Evolutionary conservation across 2,113 vertebrate species (phyloP).

Genomic region (Psammodynastes pulverulentus): DNA sequence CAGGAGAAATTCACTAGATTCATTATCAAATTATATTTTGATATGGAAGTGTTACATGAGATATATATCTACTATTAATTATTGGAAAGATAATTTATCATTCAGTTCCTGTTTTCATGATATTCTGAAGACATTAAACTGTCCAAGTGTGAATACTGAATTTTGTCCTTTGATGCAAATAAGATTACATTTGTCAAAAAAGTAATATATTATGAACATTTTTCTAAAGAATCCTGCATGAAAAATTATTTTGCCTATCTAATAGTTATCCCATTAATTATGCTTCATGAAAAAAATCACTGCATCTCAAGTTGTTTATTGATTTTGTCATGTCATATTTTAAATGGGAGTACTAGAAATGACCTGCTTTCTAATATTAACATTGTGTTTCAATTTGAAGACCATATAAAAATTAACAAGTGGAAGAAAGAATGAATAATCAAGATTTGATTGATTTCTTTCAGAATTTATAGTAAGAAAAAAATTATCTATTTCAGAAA

Average conservation of each 20-base stretch:
- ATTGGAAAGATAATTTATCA: slow-evolving; percentile 55
- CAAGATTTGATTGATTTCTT: slow-evolving; percentile 35
- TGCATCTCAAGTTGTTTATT: slow-evolving; percentile 38
- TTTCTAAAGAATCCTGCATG: slow-evolving; percentile 37
- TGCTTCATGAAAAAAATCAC: slow-evolving; percentile 48
- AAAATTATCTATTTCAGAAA: slow-evolving; percentile 20
- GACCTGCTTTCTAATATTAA: slow-evolving; percentile 25
- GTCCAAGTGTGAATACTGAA: slow-evolving; percentile 14
- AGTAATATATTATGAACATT: slow-evolving; percentile 49
- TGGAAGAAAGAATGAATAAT: slow-evolving; percentile 31
- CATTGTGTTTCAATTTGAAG: neutral
- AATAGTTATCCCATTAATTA: slow-evolving; percentile 52
- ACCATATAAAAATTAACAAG: neutral
- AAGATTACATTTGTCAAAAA: slow-evolving; percentile 40
- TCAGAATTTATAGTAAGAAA: slow-evolving; percentile 27
- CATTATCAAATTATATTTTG: slow-evolving; percentile 65
- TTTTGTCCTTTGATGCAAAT: slow-evolving; percentile 17
- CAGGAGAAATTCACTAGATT: slow-evolving; percentile 66
- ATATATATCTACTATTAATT: slow-evolving; percentile 51
- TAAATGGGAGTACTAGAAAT: slow-evolving; percentile 41
- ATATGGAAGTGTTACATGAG: slow-evolving; percentile 60
- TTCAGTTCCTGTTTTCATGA: slow-evolving; percentile 42
- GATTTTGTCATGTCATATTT: slow-evolving; percentile 49
- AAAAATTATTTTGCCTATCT: slow-evolving; percentile 48
- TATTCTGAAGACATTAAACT: slow-evolving; percentile 47